Evolutionary conservation across 2,113 vertebrate species (phyloP), one percentile per base, ranked within the genome.

Genomic region (Penelope pileata): DNA sequence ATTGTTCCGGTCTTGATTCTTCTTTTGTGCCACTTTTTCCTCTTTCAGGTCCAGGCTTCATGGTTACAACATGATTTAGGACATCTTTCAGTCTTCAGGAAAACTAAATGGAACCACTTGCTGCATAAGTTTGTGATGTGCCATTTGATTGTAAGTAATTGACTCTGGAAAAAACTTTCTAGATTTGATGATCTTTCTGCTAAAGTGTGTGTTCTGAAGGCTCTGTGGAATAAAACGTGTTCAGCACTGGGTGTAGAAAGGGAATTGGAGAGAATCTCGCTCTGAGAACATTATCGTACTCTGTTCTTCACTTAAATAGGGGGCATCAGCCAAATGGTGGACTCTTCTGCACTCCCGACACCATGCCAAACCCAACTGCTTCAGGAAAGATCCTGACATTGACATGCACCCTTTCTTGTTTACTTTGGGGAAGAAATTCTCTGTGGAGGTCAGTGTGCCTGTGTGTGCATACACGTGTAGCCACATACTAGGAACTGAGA

Each of bases 311-410:
- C 21, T 85, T 69, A 68, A 81, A 72, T 87, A 98, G 98, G 98
- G 97, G 2, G 67, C 97, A 2, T 98, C 98, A 1, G 76, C 95
- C 88, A 96, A 91, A 16, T 98, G 98, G 97, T 98, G 98, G 98
- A 98, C 95, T 56, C 68, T 97, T 3, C 50, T 94, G 58, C 98
- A 98, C 80, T 98, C 95, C 38, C 97, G 96, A 75, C 98, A 98
- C 80, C 98, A 98, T 0, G 94, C 97, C 62, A 98, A 98, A 67
- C 92, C 97, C 63, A 98, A 98, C 84, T 97, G 97, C 94, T 97
- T 96, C 67, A 90, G 24, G 70, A 98, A 98, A 73, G 98, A 98
- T 58, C 98, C 98, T 7, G 98, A 98, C 43, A 92, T 98, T 17
- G 88, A 98, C 36, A 62, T 97, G 54, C 96, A 97, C 16, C 98